A percentile compares a stretch with the other conserved stretches of the same genome.
These are phyloP conservation scores for Brachionus manjavacas DNA, from an alignment of 1,140 invertebrate species.

Conservation along the genomic window DNA sequence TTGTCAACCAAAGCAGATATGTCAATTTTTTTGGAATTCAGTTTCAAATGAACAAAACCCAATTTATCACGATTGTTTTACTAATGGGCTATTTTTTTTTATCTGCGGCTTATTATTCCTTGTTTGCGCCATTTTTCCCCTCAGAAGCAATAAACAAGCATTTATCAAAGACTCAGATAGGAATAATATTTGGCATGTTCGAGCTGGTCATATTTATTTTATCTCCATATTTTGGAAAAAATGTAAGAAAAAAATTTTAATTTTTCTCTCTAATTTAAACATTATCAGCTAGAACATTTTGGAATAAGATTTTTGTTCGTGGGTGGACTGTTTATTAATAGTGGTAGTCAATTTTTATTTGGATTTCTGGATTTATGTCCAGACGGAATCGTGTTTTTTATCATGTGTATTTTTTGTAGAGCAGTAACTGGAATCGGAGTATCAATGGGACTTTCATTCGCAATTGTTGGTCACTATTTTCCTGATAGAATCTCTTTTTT, in stretches of 20 bases:
- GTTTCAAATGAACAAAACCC: not conserved
- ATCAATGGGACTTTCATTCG: conserved; percentile 19
- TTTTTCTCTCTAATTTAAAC: not conserved
- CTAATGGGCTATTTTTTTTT: conserved; percentile 3
- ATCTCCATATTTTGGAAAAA: conserved; percentile 33
- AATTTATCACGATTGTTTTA: not conserved
- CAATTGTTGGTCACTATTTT: conserved; percentile 35
- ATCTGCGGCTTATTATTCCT: conserved; percentile 12
- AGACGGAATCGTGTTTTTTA: not conserved
- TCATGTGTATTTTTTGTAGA: conserved; percentile 36
- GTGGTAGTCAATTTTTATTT: conserved; percentile 20
- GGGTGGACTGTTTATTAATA: not conserved
- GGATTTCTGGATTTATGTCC: conserved; percentile 30
- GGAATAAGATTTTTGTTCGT: conserved; percentile 28
- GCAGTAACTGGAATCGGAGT: conserved; percentile 7
- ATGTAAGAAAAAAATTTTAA: not conserved
- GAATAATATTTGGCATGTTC: conserved; percentile 37
- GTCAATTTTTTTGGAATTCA: not conserved
- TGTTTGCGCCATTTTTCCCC: conserved; percentile 35
- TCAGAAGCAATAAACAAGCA: conserved; percentile 11
- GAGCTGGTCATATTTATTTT: conserved; percentile 19
- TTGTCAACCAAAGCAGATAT: not conserved
- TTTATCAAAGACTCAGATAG: conserved; percentile 15
- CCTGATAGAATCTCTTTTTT: not conserved
- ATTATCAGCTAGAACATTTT: not conserved